Evolutionary conservation across 2,797 vertebrate species (phyloP).

Genomic region (Sebastes itinus): DNA sequence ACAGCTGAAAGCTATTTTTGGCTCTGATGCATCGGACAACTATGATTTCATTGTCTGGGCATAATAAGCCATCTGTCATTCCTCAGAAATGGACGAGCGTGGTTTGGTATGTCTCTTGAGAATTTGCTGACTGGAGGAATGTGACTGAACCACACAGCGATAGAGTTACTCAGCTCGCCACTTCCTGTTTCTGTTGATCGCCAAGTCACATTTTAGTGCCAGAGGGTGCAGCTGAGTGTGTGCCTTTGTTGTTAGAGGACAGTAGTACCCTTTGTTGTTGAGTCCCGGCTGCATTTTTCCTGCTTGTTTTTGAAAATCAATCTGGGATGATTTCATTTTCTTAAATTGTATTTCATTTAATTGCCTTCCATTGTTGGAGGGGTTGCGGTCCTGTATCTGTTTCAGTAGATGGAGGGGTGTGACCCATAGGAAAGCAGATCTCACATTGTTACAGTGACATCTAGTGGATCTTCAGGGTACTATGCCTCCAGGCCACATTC

Average conservation of each 20-base stretch:
- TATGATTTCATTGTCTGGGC: background rate
- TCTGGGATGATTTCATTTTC: background rate
- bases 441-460: slow-evolving; percentile 61
- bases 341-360: background rate
- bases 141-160: slow-evolving; percentile 29
- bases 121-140: slow-evolving; percentile 50
- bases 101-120: slow-evolving; percentile 23
- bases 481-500: slow-evolving; percentile 54
- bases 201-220: slow-evolving; percentile 42
- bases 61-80: slow-evolving; percentile 13
- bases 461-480: slow-evolving; percentile 67
- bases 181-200: slow-evolving; percentile 50
- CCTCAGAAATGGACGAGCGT: background rate
- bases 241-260: slow-evolving; percentile 43
- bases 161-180: slow-evolving; percentile 56
- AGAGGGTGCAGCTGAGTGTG: slow-evolving; percentile 25
- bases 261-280: slow-evolving; percentile 24
- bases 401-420: slow-evolving; percentile 47
- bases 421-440: slow-evolving; percentile 10
- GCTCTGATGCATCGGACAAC: background rate
- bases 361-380: slow-evolving; percentile 2
- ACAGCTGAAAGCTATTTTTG: slow-evolving; percentile 17
- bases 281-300: background rate
- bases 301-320: background rate
- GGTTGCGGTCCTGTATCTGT: background rate